A percentile compares a stretch with the other conserved stretches of the same genome.
These are phyloP conservation scores for Hydraecia micacea DNA, from an alignment of 2,888 invertebrate genomes.

Conservation along the genomic window DNA sequence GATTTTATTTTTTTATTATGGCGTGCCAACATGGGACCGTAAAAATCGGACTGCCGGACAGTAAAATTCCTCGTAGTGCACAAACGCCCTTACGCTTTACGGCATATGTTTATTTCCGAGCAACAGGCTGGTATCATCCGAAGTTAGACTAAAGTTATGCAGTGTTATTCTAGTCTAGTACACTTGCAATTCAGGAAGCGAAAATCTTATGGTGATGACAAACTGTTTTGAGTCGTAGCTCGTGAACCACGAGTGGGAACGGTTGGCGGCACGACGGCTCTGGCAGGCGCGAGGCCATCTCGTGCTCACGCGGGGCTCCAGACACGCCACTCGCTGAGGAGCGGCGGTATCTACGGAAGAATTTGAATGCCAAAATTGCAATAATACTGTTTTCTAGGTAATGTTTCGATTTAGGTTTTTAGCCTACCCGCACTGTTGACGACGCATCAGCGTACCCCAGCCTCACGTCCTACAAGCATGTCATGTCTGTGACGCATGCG, in stretches of 20 bases:
- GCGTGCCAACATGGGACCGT: no score
- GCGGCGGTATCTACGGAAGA: constrained; percentile 68
- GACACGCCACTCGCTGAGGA: constrained; percentile 70
- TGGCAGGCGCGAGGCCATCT: constrained; percentile 50
- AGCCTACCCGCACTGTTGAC: constrained; percentile 12
- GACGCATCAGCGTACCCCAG: background rate
- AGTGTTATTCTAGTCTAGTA: background rate
- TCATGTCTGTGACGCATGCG: background rate
- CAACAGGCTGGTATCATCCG: background rate
- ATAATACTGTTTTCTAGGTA: constrained; percentile 2
- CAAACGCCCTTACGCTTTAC: background rate
- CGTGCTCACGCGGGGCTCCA: constrained; percentile 26
- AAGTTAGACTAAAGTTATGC: constrained; percentile 3
- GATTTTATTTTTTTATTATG: no score
- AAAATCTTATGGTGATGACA: constrained; percentile 65
- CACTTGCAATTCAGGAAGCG: constrained; percentile 51
- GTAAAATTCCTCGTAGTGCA: no score
- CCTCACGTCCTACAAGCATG: background rate
- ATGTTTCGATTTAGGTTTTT: constrained; percentile 1
- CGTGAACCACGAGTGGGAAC: constrained; percentile 84
- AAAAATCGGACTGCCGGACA: no score
- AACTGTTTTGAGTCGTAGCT: constrained; percentile 77
- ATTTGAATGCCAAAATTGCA: constrained; percentile 21
- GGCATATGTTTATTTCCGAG: background rate
- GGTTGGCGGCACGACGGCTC: constrained; percentile 82